Evolutionary conservation across 2,797 vertebrate genomes (phyloP), one percentile per base, ranked within the genome.

Genomic region (Anas bernieri): DNA sequence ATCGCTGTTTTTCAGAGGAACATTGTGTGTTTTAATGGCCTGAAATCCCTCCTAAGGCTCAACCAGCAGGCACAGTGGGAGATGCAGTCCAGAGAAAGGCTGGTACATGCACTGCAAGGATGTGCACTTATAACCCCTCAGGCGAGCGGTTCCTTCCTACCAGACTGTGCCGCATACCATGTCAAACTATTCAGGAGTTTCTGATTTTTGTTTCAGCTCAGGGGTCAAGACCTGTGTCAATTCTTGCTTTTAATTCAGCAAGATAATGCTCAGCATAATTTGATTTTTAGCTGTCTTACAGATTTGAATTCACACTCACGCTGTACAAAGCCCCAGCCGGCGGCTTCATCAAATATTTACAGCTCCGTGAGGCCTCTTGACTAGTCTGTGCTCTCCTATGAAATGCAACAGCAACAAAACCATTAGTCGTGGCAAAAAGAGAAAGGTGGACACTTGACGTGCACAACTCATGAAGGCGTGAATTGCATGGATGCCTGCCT

Each of bases 321-420:
- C 31, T 2, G 3, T 43, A 52, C 41, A 83, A 90, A 91, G 54
- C 37, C 39, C 52, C 39, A 33, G 30, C 41, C 30, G 43, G 69
- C 46, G 45, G n/a, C 46, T 88, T 86, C 68, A 88, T 73, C 66
- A 81, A 90, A 82, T 75, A 86, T 81, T 93, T 91, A 79, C 25
- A 31, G 31, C 62, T 83, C 64, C n/a, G 25, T 5, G 12, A 93
- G n/a, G 48, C 21, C 0, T 2, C 45, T 64, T 64, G n/a, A 37
- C 67, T 79, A 50, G 35, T 66, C 74, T 69, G 48, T 67, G 62
- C 55, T 90, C 45, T 41, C 46, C 67, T 58, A 25, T 17, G 62
- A 88, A 78, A 73, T 39, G 14, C 9, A 93, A 56, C 58, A 85
- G 79, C 55, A 66, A 82, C 61, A 43, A 77, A 81, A 31, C 15